phyloP scores from a whole-genome alignment of 2,113 vertebrate species.

The Chascanopsetta lugubris region DNA sequence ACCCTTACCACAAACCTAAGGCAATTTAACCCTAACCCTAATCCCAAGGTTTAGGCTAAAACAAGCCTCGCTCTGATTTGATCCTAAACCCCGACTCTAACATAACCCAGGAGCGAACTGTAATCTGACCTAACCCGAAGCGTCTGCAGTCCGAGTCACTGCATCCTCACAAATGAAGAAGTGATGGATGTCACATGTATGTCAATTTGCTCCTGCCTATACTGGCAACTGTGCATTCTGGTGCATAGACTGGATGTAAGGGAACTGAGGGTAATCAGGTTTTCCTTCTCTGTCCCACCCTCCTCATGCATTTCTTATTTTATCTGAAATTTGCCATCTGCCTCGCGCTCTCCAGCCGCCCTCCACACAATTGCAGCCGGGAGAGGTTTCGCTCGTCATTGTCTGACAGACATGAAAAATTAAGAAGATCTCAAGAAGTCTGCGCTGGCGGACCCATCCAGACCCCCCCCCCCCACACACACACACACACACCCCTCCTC shows the following conservation, averaged over 20 bases:
- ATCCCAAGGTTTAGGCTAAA: too few species aligned
- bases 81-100: too few species aligned
- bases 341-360: conserved; percentile 2
- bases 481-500: conserved; percentile 25
- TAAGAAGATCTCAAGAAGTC: conserved; percentile 54
- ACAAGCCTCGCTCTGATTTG: too few species aligned
- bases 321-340: conserved; percentile 36
- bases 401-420: conserved; percentile 71
- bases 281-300: not conserved
- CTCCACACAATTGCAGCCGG: conserved; percentile 43
- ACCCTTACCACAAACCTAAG: too few species aligned
- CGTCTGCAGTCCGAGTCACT: conserved; percentile 32
- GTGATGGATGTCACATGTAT: conserved; percentile 60
- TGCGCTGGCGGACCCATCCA: too few species aligned
- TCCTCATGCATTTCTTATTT: conserved; percentile 31
- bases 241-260: conserved; percentile 38
- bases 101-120: too few species aligned
- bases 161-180: conserved; percentile 53
- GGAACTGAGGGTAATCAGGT: conserved; percentile 32
- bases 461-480: too few species aligned
- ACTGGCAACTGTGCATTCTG: conserved; percentile 35
- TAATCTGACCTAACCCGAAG: too few species aligned
- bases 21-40: too few species aligned
- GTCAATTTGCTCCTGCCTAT: conserved; percentile 47
- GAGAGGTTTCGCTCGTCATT: conserved; percentile 54